A percentile compares a stretch with the other conserved stretches of the same genome.
Evolutionary conservation across 2,888 invertebrate genomes (phyloP).

Genomic region (Phyto melanocephala): DNA sequence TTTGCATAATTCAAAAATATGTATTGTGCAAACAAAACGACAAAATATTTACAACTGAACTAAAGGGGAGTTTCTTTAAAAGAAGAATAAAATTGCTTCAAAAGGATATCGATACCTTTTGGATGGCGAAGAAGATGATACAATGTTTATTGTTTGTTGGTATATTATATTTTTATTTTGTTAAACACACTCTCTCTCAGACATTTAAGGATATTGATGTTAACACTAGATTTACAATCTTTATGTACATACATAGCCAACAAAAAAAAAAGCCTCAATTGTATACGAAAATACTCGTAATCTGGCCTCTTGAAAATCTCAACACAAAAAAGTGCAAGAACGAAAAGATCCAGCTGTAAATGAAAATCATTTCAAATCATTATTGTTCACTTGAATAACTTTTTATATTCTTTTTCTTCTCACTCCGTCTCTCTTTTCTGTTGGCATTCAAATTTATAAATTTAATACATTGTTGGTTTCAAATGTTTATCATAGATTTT

Average conservation of each 20-base stretch:
- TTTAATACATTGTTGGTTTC: constrained; percentile 46
- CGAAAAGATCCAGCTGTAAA: constrained; percentile 45
- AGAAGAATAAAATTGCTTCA: constrained; percentile 70
- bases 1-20: constrained; percentile 62
- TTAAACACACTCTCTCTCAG: too few relatives aligned
- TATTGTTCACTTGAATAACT: constrained; percentile 65
- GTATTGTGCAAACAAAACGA: constrained; percentile 39
- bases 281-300: constrained; percentile 13
- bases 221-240: constrained; percentile 65
- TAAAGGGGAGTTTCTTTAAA: constrained; percentile 61
- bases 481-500: constrained; percentile 52
- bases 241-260: constrained; percentile 32
- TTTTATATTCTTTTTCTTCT: constrained; percentile 42
- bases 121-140: constrained; percentile 71
- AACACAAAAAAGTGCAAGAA: constrained; percentile 10
- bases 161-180: too few relatives aligned
- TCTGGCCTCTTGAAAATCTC: constrained; percentile 46
- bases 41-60: neutral
- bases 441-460: constrained; percentile 40
- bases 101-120: constrained; percentile 76
- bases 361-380: constrained; percentile 65
- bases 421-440: constrained; percentile 11
- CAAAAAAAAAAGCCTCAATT: constrained; percentile 44
- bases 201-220: constrained; percentile 64
- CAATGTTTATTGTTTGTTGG: constrained; percentile 65